phyloP scores from a whole-genome alignment of 2,797 vertebrate genomes.

The Chaunax sp. region DNA sequence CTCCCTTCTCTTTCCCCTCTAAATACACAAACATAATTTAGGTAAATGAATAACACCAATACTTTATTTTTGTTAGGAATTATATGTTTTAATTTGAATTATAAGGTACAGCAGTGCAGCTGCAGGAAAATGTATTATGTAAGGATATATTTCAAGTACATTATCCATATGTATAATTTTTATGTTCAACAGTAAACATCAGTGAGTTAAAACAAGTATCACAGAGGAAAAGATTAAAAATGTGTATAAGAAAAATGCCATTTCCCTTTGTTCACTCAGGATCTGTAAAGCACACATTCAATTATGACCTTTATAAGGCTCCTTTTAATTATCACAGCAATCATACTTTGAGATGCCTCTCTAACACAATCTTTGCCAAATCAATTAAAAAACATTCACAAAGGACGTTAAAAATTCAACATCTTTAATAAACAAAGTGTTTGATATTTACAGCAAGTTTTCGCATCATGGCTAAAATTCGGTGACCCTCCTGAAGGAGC shows the following conservation, averaged over 20 bases:
- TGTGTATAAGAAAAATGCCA: neutral
- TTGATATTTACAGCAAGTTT: constrained; percentile 81
- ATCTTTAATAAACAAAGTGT: constrained; percentile 80
- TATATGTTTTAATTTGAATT: too few species aligned
- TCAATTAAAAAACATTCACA: constrained; percentile 54
- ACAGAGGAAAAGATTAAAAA: too few species aligned
- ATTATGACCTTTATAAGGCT: neutral
- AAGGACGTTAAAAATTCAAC: constrained; percentile 76
- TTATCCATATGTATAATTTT: too few species aligned
- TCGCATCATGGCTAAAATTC: constrained; percentile 81
- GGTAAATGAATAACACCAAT: too few species aligned
- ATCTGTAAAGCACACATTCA: constrained; percentile 9
- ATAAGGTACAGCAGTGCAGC: too few species aligned
- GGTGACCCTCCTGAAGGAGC: constrained; percentile 86
- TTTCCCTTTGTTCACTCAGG: constrained; percentile 1
- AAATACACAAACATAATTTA: too few species aligned
- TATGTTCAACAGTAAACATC: too few species aligned
- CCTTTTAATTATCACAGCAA: neutral
- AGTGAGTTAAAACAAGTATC: too few species aligned
- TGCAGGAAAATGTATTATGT: too few species aligned
- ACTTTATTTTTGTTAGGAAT: too few species aligned
- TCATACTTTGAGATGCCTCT: neutral
- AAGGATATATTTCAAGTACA: too few species aligned
- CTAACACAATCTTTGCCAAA: neutral
- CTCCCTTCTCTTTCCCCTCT: too few species aligned